These are phyloP conservation scores for Chymomyza amoena DNA, from an alignment of 2,888 invertebrate genomes.

Conservation along the genomic window DNA sequence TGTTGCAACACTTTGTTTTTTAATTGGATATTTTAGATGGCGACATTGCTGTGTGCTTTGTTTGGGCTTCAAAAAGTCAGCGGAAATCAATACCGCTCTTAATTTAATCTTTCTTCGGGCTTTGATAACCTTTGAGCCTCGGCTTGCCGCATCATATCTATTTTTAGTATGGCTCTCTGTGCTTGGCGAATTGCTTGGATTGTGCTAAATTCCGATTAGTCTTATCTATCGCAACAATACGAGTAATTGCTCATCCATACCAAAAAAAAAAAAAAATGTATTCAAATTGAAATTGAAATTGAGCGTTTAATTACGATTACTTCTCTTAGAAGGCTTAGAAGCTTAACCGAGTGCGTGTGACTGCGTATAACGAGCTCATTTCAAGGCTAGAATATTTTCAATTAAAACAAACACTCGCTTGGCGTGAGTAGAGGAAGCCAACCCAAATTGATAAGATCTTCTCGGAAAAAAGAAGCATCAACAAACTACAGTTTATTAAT, in stretches of 20 bases:
- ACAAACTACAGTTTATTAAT: constrained; percentile 33
- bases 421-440: constrained; percentile 17
- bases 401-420: constrained; percentile 48
- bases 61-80: constrained; percentile 22
- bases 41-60: not conserved
- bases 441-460: constrained; percentile 64
- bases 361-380: constrained; percentile 32
- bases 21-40: not conserved
- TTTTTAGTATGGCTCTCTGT: constrained; percentile 44
- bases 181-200: not conserved
- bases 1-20: not conserved
- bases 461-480: constrained; percentile 22
- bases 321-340: constrained; percentile 27
- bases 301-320: not conserved
- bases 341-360: constrained; percentile 17
- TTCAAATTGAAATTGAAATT: constrained; percentile 4
- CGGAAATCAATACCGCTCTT: constrained; percentile 41
- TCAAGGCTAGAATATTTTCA: constrained; percentile 66
- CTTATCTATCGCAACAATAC: constrained; percentile 43
- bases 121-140: constrained; percentile 42
- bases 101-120: constrained; percentile 6
- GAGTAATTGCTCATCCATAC: not conserved
- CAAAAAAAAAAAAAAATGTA: not conserved
- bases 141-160: constrained; percentile 56
- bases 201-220: constrained; percentile 16